Conservation (phyloP, 1,140 invertebrate genomes). For the Brevipalpus yothersi region DNA sequence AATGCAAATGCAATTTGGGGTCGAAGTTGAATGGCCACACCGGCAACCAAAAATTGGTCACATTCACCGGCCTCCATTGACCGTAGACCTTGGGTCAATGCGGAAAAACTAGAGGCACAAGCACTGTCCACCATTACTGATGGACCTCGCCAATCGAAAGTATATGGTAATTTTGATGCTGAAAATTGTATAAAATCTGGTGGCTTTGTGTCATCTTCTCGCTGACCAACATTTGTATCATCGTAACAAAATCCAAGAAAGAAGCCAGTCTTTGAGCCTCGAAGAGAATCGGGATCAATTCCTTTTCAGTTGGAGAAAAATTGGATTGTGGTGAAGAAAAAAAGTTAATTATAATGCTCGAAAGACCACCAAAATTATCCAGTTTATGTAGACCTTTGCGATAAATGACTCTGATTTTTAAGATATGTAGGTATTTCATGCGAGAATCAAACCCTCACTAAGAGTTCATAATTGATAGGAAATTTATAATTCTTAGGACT, state of each 20-base stretch:
- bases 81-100: slow-evolving; percentile 42
- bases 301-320: slow-evolving; percentile 3
- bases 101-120: slow-evolving; percentile 72
- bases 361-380: too few relatives aligned
- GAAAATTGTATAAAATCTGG: slow-evolving; percentile 87
- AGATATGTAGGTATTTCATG: too few relatives aligned
- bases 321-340: not conserved
- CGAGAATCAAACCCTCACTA: too few relatives aligned
- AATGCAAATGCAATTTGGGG: slow-evolving; percentile 76
- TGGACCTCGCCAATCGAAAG: slow-evolving; percentile 67
- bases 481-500: too few relatives aligned
- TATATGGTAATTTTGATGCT: slow-evolving; percentile 64
- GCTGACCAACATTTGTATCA: slow-evolving; percentile 1
- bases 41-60: slow-evolving; percentile 73
- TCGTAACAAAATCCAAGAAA: slow-evolving; percentile 52
- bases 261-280: slow-evolving; percentile 50
- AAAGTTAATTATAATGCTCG: too few relatives aligned
- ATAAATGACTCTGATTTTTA: too few relatives aligned
- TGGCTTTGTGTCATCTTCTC: slow-evolving; percentile 20
- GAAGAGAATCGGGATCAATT: slow-evolving; percentile 16
- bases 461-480: too few relatives aligned
- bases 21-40: slow-evolving; percentile 49
- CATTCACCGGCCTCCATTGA: slow-evolving; percentile 61
- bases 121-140: slow-evolving; percentile 81
- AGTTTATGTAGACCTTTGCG: too few relatives aligned